These are phyloP conservation scores for Meganola albula DNA, from an alignment of 2,888 invertebrate genomes.

Conservation along the genomic window DNA sequence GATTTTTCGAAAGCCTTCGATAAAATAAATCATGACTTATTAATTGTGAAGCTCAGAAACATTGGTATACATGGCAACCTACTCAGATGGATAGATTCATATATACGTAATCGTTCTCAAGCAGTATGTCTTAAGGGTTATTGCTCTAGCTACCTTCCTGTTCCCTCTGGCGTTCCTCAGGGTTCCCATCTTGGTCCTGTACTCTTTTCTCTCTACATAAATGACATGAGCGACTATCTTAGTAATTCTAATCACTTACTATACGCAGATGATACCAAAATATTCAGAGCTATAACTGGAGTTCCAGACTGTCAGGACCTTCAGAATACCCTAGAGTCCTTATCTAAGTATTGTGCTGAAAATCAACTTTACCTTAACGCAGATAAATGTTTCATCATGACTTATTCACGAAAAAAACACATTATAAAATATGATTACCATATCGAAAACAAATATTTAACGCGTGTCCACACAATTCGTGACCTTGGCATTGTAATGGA, in stretches of 20 bases:
- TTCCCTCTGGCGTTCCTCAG: constrained; percentile 4
- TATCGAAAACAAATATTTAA: constrained; percentile 1
- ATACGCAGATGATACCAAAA: constrained; percentile 5
- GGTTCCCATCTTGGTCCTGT: constrained; percentile 3
- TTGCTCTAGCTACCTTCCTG: background rate
- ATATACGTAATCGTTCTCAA: constrained; percentile 2
- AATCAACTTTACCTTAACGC: constrained; percentile 4
- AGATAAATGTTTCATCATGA: constrained; percentile 4
- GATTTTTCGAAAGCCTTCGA: constrained; percentile 7
- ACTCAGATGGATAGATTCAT: constrained; percentile 4
- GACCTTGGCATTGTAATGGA: constrained; percentile 3
- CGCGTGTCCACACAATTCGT: background rate
- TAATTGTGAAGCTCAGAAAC: constrained; percentile 1
- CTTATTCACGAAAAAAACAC: constrained; percentile 3
- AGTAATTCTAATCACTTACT: background rate
- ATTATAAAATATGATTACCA: constrained; percentile 1
- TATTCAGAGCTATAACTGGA: background rate
- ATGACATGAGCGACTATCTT: constrained; percentile 1
- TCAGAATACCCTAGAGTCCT: background rate
- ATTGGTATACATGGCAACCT: constrained; percentile 6
- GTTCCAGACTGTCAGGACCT: background rate
- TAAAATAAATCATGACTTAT: constrained; percentile 8
- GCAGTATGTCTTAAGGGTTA: constrained; percentile 3
- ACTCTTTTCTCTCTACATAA: constrained; percentile 5
- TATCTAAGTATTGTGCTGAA: constrained; percentile 2